A percentile compares a stretch with the other conserved stretches of the same genome.
phyloP scores from a whole-genome alignment of 2,113 vertebrate genomes.

The Marmota flaviventris region DNA sequence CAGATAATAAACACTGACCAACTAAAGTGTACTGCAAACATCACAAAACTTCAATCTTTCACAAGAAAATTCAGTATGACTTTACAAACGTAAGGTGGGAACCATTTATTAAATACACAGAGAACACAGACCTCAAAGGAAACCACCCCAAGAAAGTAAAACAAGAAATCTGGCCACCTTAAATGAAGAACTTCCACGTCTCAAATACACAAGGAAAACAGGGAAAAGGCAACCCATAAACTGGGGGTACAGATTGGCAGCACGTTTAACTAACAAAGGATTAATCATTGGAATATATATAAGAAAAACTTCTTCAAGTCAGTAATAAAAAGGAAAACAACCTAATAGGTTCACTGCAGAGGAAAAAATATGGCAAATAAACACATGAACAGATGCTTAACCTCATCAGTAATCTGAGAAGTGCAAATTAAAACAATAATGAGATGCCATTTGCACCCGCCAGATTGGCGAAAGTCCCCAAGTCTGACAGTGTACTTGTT shows the following conservation, averaged over 20 bases:
- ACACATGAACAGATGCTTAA: constrained; percentile 80
- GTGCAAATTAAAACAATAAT: constrained; percentile 85
- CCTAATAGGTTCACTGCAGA: constrained; percentile 82
- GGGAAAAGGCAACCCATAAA: background rate
- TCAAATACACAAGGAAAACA: background rate
- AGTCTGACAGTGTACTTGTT: constrained; percentile 82
- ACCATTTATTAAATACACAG: background rate
- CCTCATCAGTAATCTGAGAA: constrained; percentile 84
- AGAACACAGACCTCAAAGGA: background rate
- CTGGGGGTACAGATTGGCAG: background rate
- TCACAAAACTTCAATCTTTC: background rate
- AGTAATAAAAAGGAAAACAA: constrained; percentile 81
- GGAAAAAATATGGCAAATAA: constrained; percentile 79
- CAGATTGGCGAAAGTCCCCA: constrained; percentile 79
- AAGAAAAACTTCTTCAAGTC: constrained; percentile 67
- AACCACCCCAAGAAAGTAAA: background rate
- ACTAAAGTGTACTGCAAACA: fast-evolving
- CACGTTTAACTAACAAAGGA: constrained; percentile 63
- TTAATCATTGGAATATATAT: constrained; percentile 66
- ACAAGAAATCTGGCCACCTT: background rate
- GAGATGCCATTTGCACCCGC: constrained; percentile 82
- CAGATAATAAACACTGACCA: too few relatives aligned
- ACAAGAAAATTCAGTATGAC: background rate
- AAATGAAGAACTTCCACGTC: background rate
- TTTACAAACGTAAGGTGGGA: background rate